Evolutionary conservation across 2,113 vertebrate genomes (phyloP).

Genomic region (Takifugu flavidus): DNA sequence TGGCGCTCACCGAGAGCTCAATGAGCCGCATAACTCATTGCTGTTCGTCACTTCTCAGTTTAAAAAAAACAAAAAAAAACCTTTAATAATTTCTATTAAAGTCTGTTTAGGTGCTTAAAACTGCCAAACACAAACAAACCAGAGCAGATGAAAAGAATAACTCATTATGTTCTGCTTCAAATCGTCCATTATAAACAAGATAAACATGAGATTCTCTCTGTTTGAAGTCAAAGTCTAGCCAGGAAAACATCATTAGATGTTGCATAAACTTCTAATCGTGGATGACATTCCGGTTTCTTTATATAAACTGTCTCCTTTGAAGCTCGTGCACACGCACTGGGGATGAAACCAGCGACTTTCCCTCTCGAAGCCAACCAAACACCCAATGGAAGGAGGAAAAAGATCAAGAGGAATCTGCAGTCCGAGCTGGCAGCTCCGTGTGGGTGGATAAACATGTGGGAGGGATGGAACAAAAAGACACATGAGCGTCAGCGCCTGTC

Average conservation of each 20-base stretch:
- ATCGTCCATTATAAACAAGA: no score
- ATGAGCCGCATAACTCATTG: no score
- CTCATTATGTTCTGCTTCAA: neutral
- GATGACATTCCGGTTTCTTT: constrained; percentile 32
- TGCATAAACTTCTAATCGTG: constrained; percentile 1
- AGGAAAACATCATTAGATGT: no score
- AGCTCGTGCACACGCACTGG: neutral
- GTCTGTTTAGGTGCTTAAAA: constrained; percentile 47
- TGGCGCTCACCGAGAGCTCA: no score
- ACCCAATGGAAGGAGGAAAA: constrained; percentile 9
- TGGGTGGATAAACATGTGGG: constrained; percentile 33
- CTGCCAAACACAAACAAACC: constrained; percentile 14
- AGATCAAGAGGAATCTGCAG: constrained; percentile 27
- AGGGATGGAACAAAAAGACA: constrained; percentile 19
- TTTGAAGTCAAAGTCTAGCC: no score
- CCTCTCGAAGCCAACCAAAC: constrained; percentile 16
- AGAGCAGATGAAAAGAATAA: neutral
- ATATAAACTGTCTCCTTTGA: constrained; percentile 2
- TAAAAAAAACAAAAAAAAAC: neutral
- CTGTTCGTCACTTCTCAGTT: neutral
- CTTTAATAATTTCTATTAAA: neutral
- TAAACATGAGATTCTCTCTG: no score
- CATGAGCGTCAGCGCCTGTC: constrained; percentile 4
- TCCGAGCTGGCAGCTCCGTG: constrained; percentile 17
- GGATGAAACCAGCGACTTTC: constrained; percentile 15